Base-by-base conservation (phyloP, 2,888 invertebrate genomes). In the Habrosyne pyritoides region DNA sequence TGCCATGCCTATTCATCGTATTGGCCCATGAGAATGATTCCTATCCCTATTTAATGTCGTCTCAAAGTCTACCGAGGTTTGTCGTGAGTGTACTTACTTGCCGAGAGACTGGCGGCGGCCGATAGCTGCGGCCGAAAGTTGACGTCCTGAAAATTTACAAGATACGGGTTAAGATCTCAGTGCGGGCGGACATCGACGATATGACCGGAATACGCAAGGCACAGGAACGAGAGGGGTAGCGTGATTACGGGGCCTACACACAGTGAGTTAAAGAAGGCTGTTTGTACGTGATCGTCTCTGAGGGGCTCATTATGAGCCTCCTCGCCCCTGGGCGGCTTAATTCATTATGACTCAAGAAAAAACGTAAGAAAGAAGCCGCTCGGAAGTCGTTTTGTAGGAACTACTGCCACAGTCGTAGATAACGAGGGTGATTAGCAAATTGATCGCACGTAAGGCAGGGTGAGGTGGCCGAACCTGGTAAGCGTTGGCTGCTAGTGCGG, bases 71-170 rank as follows among this genome's bases (percentile, higher is more conserved):
- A 21, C 10, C 12, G 30, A 10, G n/a, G 21, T 21, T 22, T 53
- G 30, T 8, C 18, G 47, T n/a, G 24, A 10, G n/a, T 10, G 61
- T 70, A 94, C 96, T 95, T 87, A 96, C 96, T 94, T 84, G 95
- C 95, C 74, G 95, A 93, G 64, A 96, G 92, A 65, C 95, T 95
- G 59, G 95, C 95, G 57, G 96, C 94, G 48, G 96, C 95, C 59
- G 95, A 94, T 52, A 95, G 86, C 75, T 93, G 94, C 53, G 91
- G 84, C 30, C 93, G 84, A 52, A 89, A 86, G 64, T 82, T 77
- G 62, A 78, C 77, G 64, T 88, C 83, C 78, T 89, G 62, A 18
- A 42, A 42, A 2, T 14, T 2, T 14, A 5, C 0, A 42, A 42
- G 8, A 42, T 42, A 42, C 4, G 14, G 7, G 14, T 42, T 14